These are phyloP conservation scores for Andricus grossulariae DNA, from an alignment of 1,140 invertebrate species.

Conservation along the genomic window DNA sequence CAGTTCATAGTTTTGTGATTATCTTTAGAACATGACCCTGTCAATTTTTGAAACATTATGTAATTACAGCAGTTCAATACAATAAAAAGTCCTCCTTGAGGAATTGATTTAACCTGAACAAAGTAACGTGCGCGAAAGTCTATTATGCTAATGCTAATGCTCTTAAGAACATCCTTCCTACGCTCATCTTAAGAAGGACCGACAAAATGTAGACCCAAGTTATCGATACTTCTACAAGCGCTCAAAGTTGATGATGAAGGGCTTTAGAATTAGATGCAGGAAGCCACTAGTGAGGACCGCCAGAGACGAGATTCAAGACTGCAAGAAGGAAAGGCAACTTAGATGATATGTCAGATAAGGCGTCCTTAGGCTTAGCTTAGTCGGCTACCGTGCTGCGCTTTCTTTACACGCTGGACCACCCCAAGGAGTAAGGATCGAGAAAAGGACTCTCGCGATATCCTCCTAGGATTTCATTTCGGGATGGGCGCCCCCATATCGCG, in stretches of 20 bases:
- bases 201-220: not conserved
- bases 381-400: conserved; percentile 54
- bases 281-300: conserved; percentile 18
- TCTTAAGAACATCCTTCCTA: too few relatives aligned
- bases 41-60: not conserved
- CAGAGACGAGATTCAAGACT: conserved; percentile 38
- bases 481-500: conserved; percentile 50
- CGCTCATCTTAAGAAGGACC: too few relatives aligned
- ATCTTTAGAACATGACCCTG: not conserved
- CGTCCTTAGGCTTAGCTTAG: conserved; percentile 59
- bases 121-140: too few relatives aligned
- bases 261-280: not conserved
- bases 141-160: too few relatives aligned
- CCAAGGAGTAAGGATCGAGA: conserved; percentile 44
- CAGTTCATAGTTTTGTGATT: not conserved
- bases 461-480: conserved; percentile 54
- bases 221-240: not conserved
- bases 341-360: conserved; percentile 59
- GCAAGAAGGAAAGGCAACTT: conserved; percentile 43
- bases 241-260: not conserved
- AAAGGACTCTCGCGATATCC: conserved; percentile 42
- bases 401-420: conserved; percentile 49
- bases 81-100: too few relatives aligned
- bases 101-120: too few relatives aligned
- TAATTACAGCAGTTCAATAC: too few relatives aligned